phyloP scores from a whole-genome alignment of 2,797 vertebrate species.

The Loriculus beryllinus region DNA sequence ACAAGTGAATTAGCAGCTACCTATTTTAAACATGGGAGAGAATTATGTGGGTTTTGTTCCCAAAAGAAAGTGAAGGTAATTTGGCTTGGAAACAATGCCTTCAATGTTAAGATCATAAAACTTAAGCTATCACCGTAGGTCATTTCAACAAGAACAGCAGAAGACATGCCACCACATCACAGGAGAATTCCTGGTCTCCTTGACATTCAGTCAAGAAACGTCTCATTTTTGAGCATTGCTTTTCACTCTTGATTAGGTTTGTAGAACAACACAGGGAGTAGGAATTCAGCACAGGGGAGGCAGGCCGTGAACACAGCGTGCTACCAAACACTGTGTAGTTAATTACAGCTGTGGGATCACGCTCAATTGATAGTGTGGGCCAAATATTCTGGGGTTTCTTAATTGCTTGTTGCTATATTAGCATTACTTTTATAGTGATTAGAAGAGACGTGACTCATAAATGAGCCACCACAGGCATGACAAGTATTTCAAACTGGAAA shows the following conservation, averaged over 20 bases:
- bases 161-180: not conserved
- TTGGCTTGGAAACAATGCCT: not conserved
- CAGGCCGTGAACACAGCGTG: not conserved
- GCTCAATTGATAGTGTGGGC: not conserved
- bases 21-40: not conserved
- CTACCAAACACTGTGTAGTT: not conserved
- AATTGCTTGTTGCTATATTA: slow-evolving; percentile 38
- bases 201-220: not conserved
- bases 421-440: not conserved
- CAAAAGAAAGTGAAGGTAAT: not conserved
- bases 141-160: not conserved
- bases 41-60: not conserved
- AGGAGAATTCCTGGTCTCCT: not conserved
- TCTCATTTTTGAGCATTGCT: not conserved
- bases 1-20: not conserved
- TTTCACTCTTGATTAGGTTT: not conserved
- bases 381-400: not conserved
- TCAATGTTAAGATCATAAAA: not conserved
- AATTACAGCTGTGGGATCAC: slow-evolving; percentile 4
- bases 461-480: slow-evolving; percentile 3
- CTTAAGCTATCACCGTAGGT: not conserved
- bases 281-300: not conserved
- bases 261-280: not conserved
- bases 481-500: not conserved
- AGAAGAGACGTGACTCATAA: slow-evolving; percentile 33